These are phyloP conservation scores for Balaenoptera acutorostrata DNA, from an alignment of 2,113 vertebrate genomes.

Conservation along the genomic window DNA sequence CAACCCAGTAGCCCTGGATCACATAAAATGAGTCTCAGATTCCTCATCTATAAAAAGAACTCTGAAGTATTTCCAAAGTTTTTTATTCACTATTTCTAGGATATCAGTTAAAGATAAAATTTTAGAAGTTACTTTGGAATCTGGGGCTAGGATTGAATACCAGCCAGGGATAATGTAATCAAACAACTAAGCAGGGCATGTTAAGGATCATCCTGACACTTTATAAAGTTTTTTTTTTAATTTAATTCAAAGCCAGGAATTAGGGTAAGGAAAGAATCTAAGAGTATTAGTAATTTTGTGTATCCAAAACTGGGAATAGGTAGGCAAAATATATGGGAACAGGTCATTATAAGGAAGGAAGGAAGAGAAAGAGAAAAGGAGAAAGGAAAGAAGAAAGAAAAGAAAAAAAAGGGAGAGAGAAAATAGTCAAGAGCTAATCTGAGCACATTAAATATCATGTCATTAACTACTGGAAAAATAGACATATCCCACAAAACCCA, in stretches of 20 bases:
- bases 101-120: not conserved
- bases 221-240: not conserved
- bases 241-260: not conserved
- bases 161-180: not conserved
- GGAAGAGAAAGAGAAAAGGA: not conserved
- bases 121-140: not conserved
- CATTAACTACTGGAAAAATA: constrained; percentile 45
- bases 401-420: not conserved
- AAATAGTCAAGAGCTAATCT: constrained; percentile 33
- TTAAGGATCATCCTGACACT: not conserved
- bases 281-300: not conserved
- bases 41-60: not conserved
- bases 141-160: not conserved
- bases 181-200: not conserved
- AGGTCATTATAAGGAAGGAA: not conserved
- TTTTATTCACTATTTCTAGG: not conserved
- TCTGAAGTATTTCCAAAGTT: not conserved
- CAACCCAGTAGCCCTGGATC: not conserved
- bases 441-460: constrained; percentile 25
- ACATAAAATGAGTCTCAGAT: not conserved
- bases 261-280: not conserved
- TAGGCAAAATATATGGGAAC: not conserved
- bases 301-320: not conserved
- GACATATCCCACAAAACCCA: constrained; percentile 23
- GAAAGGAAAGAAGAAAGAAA: not conserved